Evolutionary conservation across 2,888 invertebrate genomes (phyloP).

Genomic region (Chorisops tibialis): DNA sequence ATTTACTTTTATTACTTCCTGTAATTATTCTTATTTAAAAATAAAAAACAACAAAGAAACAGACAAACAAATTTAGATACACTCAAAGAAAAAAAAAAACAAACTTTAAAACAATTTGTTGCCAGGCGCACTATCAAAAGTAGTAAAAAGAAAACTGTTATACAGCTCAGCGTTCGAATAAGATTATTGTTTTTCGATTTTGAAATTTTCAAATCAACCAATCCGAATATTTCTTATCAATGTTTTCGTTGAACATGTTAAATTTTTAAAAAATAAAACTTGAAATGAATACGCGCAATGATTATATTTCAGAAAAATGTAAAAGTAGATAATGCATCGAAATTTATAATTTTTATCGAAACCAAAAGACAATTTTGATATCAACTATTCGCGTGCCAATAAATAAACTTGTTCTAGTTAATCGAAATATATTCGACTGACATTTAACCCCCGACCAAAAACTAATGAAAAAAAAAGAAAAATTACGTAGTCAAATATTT

Average conservation of each 20-base stretch:
- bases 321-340: no score
- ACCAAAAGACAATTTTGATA: background rate
- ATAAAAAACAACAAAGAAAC: no score
- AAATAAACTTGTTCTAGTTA: background rate
- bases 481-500: no score
- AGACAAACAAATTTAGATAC: background rate
- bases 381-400: background rate
- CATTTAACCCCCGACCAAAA: no score
- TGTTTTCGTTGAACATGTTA: background rate
- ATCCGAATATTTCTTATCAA: background rate
- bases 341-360: no score
- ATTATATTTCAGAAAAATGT: no score
- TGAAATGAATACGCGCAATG: no score
- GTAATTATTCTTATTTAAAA: slow-evolving; percentile 9
- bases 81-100: no score
- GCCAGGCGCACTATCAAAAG: slow-evolving; percentile 18
- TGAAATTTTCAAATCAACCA: background rate
- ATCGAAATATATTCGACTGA: no score
- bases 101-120: slow-evolving; percentile 6
- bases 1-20: slow-evolving; percentile 4
- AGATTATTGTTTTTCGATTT: background rate
- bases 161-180: slow-evolving; percentile 11
- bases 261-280: background rate
- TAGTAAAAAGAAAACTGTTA: slow-evolving; percentile 5
- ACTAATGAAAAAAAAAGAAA: no score